These are phyloP conservation scores for Penaeus monodon DNA, from an alignment of 2,888 invertebrate species.

Conservation along the genomic window DNA sequence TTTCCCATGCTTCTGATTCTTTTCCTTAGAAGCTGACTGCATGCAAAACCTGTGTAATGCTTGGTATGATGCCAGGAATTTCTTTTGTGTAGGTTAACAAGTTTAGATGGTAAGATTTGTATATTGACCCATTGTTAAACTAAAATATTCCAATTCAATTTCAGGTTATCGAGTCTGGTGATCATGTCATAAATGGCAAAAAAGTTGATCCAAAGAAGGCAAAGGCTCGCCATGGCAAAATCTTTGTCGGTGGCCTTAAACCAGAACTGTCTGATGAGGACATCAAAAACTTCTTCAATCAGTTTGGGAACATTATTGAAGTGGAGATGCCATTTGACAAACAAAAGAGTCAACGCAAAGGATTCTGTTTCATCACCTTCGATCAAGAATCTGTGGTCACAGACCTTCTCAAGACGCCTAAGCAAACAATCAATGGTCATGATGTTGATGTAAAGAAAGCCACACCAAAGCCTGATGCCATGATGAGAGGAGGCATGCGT, in stretches of 20 bases:
- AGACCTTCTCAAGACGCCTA: constrained; percentile 90
- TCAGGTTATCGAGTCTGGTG: constrained; percentile 81
- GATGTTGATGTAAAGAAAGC: constrained; percentile 97
- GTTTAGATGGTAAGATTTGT: too few species aligned
- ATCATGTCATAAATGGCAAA: constrained; percentile 93
- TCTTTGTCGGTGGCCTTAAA: constrained; percentile 95
- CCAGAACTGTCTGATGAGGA: constrained; percentile 93
- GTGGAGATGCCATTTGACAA: constrained; percentile 98
- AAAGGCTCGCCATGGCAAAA: constrained; percentile 94
- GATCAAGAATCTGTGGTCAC: constrained; percentile 95
- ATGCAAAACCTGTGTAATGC: too few species aligned
- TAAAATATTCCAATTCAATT: neutral
- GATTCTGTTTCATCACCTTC: constrained; percentile 97
- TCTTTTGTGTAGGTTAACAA: too few species aligned
- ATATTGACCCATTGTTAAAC: too few species aligned
- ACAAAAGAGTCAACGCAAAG: constrained; percentile 95
- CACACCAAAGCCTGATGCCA: constrained; percentile 78
- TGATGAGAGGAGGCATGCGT: constrained; percentile 65
- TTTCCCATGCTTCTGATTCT: too few species aligned
- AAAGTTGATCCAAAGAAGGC: constrained; percentile 97
- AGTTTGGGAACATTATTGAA: constrained; percentile 74
- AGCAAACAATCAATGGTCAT: constrained; percentile 92
- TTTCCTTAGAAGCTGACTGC: too few species aligned
- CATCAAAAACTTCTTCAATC: constrained; percentile 90
- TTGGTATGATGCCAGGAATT: too few species aligned